Evolutionary conservation across 2,888 invertebrate genomes (phyloP), one percentile per base, ranked within the genome.

Genomic region (Rhogogaster chlorosoma): DNA sequence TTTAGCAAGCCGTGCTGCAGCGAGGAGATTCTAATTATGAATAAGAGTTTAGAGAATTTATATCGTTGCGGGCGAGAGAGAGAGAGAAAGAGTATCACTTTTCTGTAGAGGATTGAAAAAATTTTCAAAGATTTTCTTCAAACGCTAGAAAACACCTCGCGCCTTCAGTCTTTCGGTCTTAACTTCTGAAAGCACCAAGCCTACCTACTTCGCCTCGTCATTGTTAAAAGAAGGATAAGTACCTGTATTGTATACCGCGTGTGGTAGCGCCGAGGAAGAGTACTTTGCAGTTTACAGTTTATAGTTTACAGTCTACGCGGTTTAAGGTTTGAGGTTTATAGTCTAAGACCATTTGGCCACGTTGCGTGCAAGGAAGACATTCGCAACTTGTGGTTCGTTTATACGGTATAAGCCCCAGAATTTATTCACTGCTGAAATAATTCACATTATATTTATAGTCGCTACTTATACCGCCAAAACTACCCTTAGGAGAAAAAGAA

Each of bases 311-410:
- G 38, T 53, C 53, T 53, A 53, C 29, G 77, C 53, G 77, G 77
- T 77, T 77, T 77, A 49, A 32, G 61, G 80, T 64, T 80, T 38
- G 26, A 57, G 80, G 80, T 89, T 89, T 88, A 88, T 88, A 87
- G 88, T 86, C 87, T 88, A 89, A 90, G 88, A 89, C 88, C 89
- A 88, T 90, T 90, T 89, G 89, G 88, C 86, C 88, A 88, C 88
- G 89, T 92, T 89, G 91, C 91, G 91, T 91, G 92, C 89, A 89
- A 87, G 88, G 87, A 89, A 88, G 88, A 89, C 91, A 91, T 91
- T 91, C 90, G 91, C 90, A 91, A 91, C 89, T 87, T 89, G 88
- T 89, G 89, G 88, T 89, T 88, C 87, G 87, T 88, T 87, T 88
- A 87, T 88, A 86, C 88, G 88, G 26, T 61, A 18, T 89, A 78